These are phyloP conservation scores for Drosophila tanythrix DNA, from an alignment of 2,888 invertebrate species.

Conservation along the genomic window DNA sequence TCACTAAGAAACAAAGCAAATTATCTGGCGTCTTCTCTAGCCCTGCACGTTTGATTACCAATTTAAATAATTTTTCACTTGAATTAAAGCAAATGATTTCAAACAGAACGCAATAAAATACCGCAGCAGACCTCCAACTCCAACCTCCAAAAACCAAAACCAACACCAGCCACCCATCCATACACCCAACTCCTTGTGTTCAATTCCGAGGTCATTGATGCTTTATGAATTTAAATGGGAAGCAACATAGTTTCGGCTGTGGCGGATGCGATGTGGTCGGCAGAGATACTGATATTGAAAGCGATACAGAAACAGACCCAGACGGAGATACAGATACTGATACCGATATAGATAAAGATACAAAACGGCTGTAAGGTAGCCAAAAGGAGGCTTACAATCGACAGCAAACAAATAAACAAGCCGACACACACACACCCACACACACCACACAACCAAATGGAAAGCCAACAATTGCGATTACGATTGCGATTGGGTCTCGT, in stretches of 20 bases:
- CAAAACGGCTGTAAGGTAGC: conserved; percentile 38
- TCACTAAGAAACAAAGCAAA: conserved; percentile 38
- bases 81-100: conserved; percentile 79
- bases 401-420: conserved; percentile 63
- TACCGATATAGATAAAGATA: conserved; percentile 26
- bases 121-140: conserved; percentile 10
- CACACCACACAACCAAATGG: conserved; percentile 35
- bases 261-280: conserved; percentile 50
- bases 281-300: conserved; percentile 25
- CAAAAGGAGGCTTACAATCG: conserved; percentile 50
- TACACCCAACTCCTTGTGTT: not conserved
- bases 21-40: conserved; percentile 14
- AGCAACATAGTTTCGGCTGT: conserved; percentile 61
- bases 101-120: conserved; percentile 60
- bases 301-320: conserved; percentile 33
- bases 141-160: not conserved
- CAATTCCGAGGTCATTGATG: conserved; percentile 51
- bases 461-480: conserved; percentile 73
- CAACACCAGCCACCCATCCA: not conserved
- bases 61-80: conserved; percentile 80
- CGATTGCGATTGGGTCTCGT: conserved; percentile 64
- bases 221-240: conserved; percentile 77
- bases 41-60: conserved; percentile 73
- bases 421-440: not conserved
- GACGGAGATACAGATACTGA: conserved; percentile 20